Evolutionary conservation across 2,113 vertebrate species (phyloP).

Genomic region (Colius striatus): DNA sequence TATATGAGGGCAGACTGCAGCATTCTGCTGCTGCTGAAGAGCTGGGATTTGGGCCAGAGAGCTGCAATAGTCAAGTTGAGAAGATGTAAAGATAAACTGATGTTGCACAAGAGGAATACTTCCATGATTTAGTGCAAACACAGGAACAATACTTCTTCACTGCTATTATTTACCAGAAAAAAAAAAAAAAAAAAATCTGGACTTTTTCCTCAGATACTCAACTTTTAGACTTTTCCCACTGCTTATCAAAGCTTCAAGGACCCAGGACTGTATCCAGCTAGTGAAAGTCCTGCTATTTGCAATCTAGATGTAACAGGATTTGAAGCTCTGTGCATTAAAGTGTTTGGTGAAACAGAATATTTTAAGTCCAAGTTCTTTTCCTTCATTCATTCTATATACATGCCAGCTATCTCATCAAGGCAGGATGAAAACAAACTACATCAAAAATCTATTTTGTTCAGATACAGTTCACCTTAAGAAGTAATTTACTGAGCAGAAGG

Average conservation of each 20-base stretch:
- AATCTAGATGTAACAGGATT: neutral
- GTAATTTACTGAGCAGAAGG: neutral
- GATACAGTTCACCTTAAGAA: neutral
- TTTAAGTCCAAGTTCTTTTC: neutral
- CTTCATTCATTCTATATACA: neutral
- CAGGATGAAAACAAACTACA: neutral
- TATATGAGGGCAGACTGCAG: neutral
- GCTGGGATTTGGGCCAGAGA: slow-evolving; percentile 27
- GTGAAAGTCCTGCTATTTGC: neutral
- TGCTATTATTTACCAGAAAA: neutral
- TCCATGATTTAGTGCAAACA: neutral
- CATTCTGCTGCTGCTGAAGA: slow-evolving; percentile 4
- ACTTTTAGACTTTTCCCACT: neutral
- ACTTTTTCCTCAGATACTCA: neutral
- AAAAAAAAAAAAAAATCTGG: neutral
- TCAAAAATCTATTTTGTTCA: neutral
- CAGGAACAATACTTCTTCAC: neutral
- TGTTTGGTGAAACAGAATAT: neutral
- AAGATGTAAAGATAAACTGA: neutral
- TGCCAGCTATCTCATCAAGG: neutral
- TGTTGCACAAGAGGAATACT: neutral
- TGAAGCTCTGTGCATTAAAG: neutral
- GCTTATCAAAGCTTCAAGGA: neutral
- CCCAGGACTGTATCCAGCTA: neutral
- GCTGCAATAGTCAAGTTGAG: neutral